Evolutionary conservation across 2,113 vertebrate species (phyloP), one percentile per base, ranked within the genome.

Genomic region (Bettongia penicillata): DNA sequence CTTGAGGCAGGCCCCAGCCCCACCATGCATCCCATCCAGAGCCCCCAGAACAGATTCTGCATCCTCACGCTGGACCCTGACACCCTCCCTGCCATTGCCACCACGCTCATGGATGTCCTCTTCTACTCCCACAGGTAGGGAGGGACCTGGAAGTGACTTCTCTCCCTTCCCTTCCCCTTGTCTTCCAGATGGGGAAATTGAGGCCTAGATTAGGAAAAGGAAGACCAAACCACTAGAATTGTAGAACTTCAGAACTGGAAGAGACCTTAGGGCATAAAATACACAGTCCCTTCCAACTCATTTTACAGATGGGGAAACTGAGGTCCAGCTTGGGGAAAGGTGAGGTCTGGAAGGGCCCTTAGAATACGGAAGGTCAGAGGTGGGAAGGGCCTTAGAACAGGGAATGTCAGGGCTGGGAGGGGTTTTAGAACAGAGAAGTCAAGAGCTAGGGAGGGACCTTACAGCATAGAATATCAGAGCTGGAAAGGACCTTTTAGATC

Each of bases 61-160:
- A 98, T 99, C 96, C 99, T 99, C 98, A 99, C 99, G 0, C 97
- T 99, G 98, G 99, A 99, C 97, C 99, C 99, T 0, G 99, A 99
- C 98, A 99, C 99, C 0, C 98, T 99, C 97, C 99, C 99, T 0
- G 99, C 99, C 95, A 99, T 99, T 0, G 99, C 99, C 97, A 99
- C 99, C 91, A 99, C 99, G 1, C 99, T 99, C 96, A 99, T 99
- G 0, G 99, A 99, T 0, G 99, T 99, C 93, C 99, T 99, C 93
- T 99, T 99, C 98, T 99, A 99, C 94, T 99, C 99, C 0, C 99
- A 98, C 98, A 98, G 99, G 99, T 99, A 94, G 98, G 98, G 95
- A 3, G 48, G 48, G 48, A 48, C 47, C 89, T 9, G 47, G 47
- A 57, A 57, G 25, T 28, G 28, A 90, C 11, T 52, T 93, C 52